A percentile compares a stretch with the other conserved stretches of the same genome.
Evolutionary conservation across 1,140 invertebrate genomes (phyloP).

Genomic region (Musca domestica): DNA sequence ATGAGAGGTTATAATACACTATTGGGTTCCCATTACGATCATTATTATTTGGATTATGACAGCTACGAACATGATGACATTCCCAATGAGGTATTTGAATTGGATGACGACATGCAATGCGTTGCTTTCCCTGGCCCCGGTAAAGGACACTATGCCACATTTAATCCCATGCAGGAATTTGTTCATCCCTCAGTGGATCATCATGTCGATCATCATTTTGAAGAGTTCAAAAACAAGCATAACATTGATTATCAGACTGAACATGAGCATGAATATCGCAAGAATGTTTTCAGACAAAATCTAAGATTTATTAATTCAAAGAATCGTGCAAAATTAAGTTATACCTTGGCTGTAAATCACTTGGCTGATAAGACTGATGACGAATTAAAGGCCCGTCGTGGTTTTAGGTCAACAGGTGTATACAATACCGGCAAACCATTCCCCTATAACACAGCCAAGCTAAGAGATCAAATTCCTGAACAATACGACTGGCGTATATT

Average conservation of each 20-base stretch:
- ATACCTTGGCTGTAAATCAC: conserved; percentile 80
- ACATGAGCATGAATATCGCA: conserved; percentile 68
- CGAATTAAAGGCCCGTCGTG: conserved; percentile 79
- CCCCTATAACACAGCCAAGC: conserved; percentile 60
- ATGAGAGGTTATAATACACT: conserved; percentile 92
- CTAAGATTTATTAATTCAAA: conserved; percentile 81
- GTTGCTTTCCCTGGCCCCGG: conserved; percentile 86
- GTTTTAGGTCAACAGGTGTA: conserved; percentile 65
- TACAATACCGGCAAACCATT: conserved; percentile 76
- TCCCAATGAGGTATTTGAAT: conserved; percentile 66
- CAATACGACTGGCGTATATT: conserved; percentile 85
- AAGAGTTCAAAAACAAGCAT: conserved; percentile 74
- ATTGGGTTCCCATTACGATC: conserved; percentile 93
- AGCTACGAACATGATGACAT: conserved; percentile 70
- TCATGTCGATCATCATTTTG: conserved; percentile 78
- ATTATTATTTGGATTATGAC: conserved; percentile 86
- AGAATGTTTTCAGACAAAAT: conserved; percentile 86
- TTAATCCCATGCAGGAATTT: conserved; percentile 94
- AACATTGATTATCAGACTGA: conserved; percentile 66
- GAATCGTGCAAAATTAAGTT: conserved; percentile 76
- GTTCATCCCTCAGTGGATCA: conserved; percentile 66
- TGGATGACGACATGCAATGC: conserved; percentile 70
- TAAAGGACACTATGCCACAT: conserved; percentile 69
- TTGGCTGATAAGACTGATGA: conserved; percentile 77
- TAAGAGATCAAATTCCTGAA: conserved; percentile 60